These are phyloP conservation scores for Troides helena DNA, from an alignment of 2,888 invertebrate species.

Conservation along the genomic window DNA sequence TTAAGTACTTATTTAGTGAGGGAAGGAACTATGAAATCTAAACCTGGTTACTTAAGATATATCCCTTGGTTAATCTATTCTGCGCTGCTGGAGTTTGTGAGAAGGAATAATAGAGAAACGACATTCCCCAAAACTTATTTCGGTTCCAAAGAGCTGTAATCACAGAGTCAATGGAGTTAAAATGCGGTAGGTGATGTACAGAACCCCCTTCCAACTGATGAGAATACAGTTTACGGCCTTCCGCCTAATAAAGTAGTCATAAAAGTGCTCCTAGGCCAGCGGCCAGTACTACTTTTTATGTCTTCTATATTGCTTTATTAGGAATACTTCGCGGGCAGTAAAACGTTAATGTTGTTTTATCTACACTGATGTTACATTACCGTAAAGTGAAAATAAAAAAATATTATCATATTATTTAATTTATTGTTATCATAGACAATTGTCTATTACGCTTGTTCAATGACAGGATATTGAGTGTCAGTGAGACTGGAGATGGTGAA, in stretches of 20 bases:
- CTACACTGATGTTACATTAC: conserved; percentile 7
- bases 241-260: conserved; percentile 63
- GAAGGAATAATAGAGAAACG: background rate
- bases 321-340: conserved; percentile 26
- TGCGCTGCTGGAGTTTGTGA: too few species aligned
- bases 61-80: too few species aligned
- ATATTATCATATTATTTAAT: background rate
- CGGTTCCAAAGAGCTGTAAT: background rate
- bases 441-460: too few species aligned
- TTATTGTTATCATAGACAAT: background rate
- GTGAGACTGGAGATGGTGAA: too few species aligned
- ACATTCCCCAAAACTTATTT: background rate
- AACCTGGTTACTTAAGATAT: too few species aligned
- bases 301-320: conserved; percentile 45
- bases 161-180: background rate
- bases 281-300: conserved; percentile 47
- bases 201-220: conserved; percentile 50
- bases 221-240: conserved; percentile 58
- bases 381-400: background rate
- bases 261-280: conserved; percentile 51
- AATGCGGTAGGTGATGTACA: conserved; percentile 25
- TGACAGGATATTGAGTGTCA: too few species aligned
- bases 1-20: too few species aligned
- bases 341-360: conserved; percentile 29
- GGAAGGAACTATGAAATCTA: too few species aligned